Evolutionary conservation across 92 coral and sea anemone species (phyloP), one percentile per base, ranked within the genome.

Genomic region (Paragorgia papillata): DNA sequence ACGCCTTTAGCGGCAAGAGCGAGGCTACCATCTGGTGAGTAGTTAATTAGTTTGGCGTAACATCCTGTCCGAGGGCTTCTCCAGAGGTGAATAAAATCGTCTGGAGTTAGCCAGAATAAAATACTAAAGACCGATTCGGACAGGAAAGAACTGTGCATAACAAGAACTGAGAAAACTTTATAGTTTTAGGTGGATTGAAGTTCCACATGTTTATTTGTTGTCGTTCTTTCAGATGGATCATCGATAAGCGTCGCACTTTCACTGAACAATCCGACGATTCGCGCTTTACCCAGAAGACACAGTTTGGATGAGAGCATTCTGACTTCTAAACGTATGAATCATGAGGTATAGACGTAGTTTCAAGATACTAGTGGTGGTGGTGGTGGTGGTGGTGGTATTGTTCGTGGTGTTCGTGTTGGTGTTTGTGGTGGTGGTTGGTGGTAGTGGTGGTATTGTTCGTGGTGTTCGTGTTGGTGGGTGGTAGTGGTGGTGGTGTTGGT

Each of bases 291-390:
- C 9, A 82, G 99, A 69, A 84, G 99, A 63, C 99, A 95, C 49
- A 95, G 99, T 64, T 91, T 95, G 46, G 99, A 95, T 66, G 99
- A 95, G 51, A 80, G 96, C 68, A 89, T 95, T 39, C 85, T 95
- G 30, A 88, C 96, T 18, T 48, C 64, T 14, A 74, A 19, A 15
- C 24, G 19, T 31, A 1, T 59, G 30, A 30, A 31, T 53, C 3
- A 49, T 32, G 78, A 71, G 78, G 78, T 71, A 71, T 17, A 17
- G 21, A 51, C 17, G 8, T 51, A 51, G 58, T 17, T 51, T n/a
- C 7, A 5, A 22, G 58, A 3, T 51, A n/a, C 6, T 10, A 37
- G 43, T 37, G 43, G 43, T 46, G 7, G 2, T 2, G n/a, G 2
- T 7, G 2, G 53, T 7, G 14, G 2, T 6, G 17, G 53, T 46